Evolutionary conservation across 2,113 vertebrate species (phyloP).

Genomic region (Mustela nigripes): DNA sequence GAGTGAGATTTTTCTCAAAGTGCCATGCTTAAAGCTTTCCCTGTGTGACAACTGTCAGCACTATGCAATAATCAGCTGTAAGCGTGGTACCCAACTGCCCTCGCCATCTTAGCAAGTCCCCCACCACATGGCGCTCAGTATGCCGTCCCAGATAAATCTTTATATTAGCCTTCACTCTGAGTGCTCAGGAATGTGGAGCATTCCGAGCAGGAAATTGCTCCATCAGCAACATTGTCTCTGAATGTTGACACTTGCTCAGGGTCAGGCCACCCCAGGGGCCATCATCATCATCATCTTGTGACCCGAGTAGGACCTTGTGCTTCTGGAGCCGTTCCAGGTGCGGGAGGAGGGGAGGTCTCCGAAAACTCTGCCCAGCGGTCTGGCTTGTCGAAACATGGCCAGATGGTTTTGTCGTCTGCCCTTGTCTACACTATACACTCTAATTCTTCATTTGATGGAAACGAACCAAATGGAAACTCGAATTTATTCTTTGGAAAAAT

Average conservation of each 20-base stretch:
- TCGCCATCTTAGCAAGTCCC: neutral
- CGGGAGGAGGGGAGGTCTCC: neutral
- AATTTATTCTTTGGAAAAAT: neutral
- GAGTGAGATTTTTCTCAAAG: neutral
- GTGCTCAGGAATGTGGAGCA: conserved; percentile 47
- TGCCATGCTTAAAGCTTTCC: neutral
- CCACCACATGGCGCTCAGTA: neutral
- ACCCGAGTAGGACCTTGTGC: conserved; percentile 14
- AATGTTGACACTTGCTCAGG: conserved; percentile 57
- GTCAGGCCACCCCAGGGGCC: neutral
- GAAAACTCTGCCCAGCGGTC: neutral
- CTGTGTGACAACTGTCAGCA: neutral
- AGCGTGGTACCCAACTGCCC: neutral
- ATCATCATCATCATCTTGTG: conserved; percentile 28
- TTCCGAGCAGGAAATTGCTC: conserved; percentile 58
- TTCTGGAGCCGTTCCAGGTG: conserved; percentile 48
- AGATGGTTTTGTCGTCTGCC: conserved; percentile 47
- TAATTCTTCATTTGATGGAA: conserved; percentile 24
- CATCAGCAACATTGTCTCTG: conserved; percentile 55
- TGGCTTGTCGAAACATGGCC: neutral
- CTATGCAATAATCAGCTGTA: neutral
- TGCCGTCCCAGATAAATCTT: neutral
- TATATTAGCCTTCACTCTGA: neutral
- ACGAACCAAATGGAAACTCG: neutral
- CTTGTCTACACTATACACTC: neutral